Evolutionary conservation across 2,113 vertebrate species (phyloP).

Genomic region (Scartelaos histophorus): DNA sequence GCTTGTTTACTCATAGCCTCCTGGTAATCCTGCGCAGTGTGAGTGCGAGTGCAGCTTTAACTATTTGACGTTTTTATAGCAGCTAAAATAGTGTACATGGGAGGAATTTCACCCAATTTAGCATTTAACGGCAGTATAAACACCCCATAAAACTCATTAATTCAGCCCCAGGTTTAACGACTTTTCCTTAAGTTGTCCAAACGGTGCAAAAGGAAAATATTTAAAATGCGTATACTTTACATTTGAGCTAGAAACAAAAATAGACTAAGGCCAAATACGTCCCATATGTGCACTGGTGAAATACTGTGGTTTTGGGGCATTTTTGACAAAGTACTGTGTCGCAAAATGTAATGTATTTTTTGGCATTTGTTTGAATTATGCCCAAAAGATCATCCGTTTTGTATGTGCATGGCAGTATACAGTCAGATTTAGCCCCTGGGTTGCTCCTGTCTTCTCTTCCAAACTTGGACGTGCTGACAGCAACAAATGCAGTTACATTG

Average conservation of each 20-base stretch:
- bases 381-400: neutral
- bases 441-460: neutral
- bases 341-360: neutral
- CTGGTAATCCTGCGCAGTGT: neutral
- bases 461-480: neutral
- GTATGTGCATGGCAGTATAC: neutral
- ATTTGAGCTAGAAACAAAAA: constrained; percentile 5
- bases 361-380: constrained; percentile 6
- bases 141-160: constrained; percentile 13
- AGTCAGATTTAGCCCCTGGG: neutral
- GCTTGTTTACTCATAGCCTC: neutral
- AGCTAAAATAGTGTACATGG: neutral
- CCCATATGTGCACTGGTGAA: neutral
- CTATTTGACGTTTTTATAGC: neutral
- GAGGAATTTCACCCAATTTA: constrained; percentile 7
- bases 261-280: constrained; percentile 4
- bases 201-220: constrained; percentile 11
- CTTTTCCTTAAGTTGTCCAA: constrained; percentile 12
- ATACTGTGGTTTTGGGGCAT: neutral
- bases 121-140: constrained; percentile 11
- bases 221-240: constrained; percentile 1
- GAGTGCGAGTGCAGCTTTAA: neutral
- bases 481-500: neutral
- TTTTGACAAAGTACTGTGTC: neutral
- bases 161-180: constrained; percentile 7